phyloP scores from a whole-genome alignment of 2,888 invertebrate species.

The Netelia fuscicornis region DNA sequence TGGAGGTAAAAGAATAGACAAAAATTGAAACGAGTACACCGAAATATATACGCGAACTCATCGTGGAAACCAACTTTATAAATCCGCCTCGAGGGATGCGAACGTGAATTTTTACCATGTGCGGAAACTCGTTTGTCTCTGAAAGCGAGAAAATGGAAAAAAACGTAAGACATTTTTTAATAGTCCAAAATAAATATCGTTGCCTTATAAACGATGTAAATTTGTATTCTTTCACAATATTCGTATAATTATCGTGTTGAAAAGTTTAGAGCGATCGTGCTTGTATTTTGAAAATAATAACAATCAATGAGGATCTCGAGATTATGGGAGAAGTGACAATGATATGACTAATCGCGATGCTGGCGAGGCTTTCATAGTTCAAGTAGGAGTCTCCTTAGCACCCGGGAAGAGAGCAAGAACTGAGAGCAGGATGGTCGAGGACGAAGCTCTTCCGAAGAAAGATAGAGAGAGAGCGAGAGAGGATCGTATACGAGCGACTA shows the following conservation, averaged over 20 bases:
- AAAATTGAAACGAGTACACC: background rate
- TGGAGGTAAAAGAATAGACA: conserved; percentile 30
- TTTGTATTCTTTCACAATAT: too few relatives aligned
- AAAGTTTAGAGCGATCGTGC: too few relatives aligned
- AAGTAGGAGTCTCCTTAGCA: conserved; percentile 1
- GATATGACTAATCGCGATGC: conserved; percentile 25
- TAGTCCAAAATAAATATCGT: too few relatives aligned
- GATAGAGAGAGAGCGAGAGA: conserved; percentile 40
- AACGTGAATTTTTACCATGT: background rate
- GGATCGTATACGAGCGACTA: conserved; percentile 63
- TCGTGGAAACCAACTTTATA: conserved; percentile 31
- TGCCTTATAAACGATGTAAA: too few relatives aligned
- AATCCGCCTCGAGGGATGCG: conserved; percentile 19
- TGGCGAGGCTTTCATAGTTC: conserved; percentile 10
- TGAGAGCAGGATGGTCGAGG: background rate
- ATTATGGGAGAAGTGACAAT: conserved; percentile 25
- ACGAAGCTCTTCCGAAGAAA: background rate
- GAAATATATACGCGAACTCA: conserved; percentile 17
- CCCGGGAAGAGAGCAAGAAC: background rate
- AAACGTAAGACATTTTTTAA: background rate
- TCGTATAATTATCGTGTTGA: too few relatives aligned
- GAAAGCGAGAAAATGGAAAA: background rate
- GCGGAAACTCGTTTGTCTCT: background rate
- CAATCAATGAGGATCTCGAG: conserved; percentile 2
- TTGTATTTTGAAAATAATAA: background rate